Base-by-base conservation (phyloP, 1,140 invertebrate genomes). In the Lutraria rhynchaena region DNA sequence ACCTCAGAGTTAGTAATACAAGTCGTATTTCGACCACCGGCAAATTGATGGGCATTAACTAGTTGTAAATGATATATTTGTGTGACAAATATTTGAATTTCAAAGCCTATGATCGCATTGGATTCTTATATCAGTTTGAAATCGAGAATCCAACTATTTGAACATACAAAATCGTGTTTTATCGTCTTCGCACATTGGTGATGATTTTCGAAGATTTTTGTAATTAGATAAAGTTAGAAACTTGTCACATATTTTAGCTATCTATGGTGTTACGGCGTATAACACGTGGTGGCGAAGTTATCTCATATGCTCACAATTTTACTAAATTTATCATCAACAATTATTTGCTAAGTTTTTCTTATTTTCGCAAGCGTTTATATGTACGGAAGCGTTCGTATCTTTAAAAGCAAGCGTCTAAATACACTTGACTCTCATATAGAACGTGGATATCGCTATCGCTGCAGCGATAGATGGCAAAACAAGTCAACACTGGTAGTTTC, bases 161-260 rank as follows among this genome's bases (percentile, higher is more conserved):
- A 35, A 51, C 13, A 49, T 57, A 67, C 27, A 58, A 41, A 19
- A 58, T 3, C 76, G 76, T 80, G 76, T 44, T 80, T 80, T 80
- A 80, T 70, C 76, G 65, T 58, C 67, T 69, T 80, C 27, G 27
- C 76, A 80, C 31, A 17, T 49, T 49, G 41, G 57, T 63, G 57
- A 63, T 22, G 49, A 65, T 77, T 77, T 77, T 77, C 58, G 27
- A 33, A 37, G 31, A 53, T 49, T 60, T 24, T 55, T 65, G 74
- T 77, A 63, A 65, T 63, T 77, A 65, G 74, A 77, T 77, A 77
- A 77, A 35, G 33, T 27, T 29, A 31, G 46, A 37, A 31, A 41
- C 13, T 22, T 49, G 22, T 22, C 24, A 24, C 63, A 67, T 67
- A 37, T n/a, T 71, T 57, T 27, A 3, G 3, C 37, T 71, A 57